Base-by-base conservation (phyloP, 2,797 vertebrate species). In the Enteromius argenteus region DNA sequence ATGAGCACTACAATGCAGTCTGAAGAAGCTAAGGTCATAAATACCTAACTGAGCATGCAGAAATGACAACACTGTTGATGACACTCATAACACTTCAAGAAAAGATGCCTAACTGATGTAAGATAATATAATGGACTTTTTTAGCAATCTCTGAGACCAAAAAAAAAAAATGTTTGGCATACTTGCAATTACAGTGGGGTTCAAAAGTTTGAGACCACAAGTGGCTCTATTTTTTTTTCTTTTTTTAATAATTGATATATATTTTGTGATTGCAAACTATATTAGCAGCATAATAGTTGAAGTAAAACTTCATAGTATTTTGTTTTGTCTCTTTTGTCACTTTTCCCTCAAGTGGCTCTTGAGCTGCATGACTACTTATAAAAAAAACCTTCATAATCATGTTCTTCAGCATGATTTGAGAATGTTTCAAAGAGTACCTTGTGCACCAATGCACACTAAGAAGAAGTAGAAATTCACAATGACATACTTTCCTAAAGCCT, bases 51-150 rank as follows among this genome's bases (percentile, higher is more conserved):
- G 81, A 68, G 82, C 89, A 90, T 91, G 89, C 89, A 88, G 71
- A 69, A 89, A 87, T 67, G 75, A 66, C 83, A 82, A 84, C 71
- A 80, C 71, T 83, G 87, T 87, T 84, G 88, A 89, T 88, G 88
- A 84, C 80, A 85, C 23, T 87, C 80, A 84, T 81, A 84, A 78
- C 81, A 84, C 75, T 46, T 86, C 64, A 74, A 78, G 19, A 44
- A 83, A 77, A 74, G 62, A 80, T 58, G 67, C 27, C 27, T 81
- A 77, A 42, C 64, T 84, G 27, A 53, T 60, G 37, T 60, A 27
- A 60, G 32, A 73, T 13, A 60, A 60, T 27, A 60, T 60, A 60
- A 60, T 60, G 56, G 56, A 23, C 56, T 23, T 56, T 64, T 23
- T 64, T 44, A 21, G 42, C 21, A 35, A 83, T 67, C 1, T 53